Percentiles rank a stretch among this genome's conserved stretches.
Conservation (phyloP, 2,888 invertebrate genomes). For the Plebejus anna region DNA sequence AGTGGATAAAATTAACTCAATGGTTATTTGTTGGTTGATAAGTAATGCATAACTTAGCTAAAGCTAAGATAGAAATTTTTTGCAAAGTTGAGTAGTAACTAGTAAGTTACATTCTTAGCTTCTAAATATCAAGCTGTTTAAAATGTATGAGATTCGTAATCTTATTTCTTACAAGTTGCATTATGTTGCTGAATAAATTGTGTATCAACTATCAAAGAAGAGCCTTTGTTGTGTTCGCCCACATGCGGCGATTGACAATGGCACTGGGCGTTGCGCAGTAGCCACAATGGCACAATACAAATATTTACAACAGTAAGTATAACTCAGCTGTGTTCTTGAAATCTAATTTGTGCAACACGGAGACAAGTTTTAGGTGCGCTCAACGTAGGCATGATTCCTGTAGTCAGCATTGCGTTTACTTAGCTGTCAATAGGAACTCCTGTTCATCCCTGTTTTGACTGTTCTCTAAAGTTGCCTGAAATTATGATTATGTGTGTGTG, state of each 20-base stretch:
- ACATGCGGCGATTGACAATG: slow-evolving; percentile 56
- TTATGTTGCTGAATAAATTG: slow-evolving; percentile 26
- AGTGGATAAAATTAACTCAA: neutral
- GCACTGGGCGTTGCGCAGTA: slow-evolving; percentile 63
- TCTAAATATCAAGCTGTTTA: slow-evolving; percentile 13
- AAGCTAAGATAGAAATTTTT: no score
- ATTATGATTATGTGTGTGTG: neutral
- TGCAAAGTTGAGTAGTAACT: neutral
- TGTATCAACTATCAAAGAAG: slow-evolving; percentile 35
- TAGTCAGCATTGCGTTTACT: no score
- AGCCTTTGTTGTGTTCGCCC: slow-evolving; percentile 49
- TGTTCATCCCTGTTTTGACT: neutral
- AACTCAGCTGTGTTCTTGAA: neutral
- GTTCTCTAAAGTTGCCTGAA: neutral
- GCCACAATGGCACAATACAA: slow-evolving; percentile 50
- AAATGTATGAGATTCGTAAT: slow-evolving; percentile 12
- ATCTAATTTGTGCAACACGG: neutral
- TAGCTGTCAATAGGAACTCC: no score
- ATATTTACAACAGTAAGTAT: neutral
- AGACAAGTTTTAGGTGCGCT: neutral
- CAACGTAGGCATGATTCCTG: no score
- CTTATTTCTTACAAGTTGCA: slow-evolving; percentile 17
- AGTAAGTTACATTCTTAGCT: neutral
- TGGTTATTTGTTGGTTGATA: neutral
- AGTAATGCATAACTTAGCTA: neutral